A percentile compares a stretch with the other conserved stretches of the same genome.
Evolutionary conservation across 1,140 invertebrate species (phyloP).

Genomic region (Aphidius gifuensis): DNA sequence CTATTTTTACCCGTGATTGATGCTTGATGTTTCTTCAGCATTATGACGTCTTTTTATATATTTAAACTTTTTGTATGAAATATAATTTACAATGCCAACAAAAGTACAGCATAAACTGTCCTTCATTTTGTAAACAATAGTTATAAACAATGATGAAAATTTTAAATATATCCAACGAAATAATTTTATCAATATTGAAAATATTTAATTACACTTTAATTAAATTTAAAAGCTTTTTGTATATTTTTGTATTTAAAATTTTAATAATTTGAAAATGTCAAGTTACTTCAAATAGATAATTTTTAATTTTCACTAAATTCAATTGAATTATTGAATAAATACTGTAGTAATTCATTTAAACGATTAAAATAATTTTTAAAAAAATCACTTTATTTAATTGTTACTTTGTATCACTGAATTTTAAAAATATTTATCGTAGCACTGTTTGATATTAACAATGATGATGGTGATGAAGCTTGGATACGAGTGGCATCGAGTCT

Average conservation of each 20-base stretch:
- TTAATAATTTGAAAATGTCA: background rate
- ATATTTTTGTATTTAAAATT: background rate
- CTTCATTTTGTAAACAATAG: conserved; percentile 21
- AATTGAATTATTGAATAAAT: background rate
- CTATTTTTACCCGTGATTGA: conserved; percentile 4
- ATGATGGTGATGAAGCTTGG: background rate
- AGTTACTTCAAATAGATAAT: too few relatives aligned
- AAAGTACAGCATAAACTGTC: conserved; percentile 31
- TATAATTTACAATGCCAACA: conserved; percentile 33
- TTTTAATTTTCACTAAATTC: too few relatives aligned
- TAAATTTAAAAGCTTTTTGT: background rate
- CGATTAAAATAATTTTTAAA: too few relatives aligned
- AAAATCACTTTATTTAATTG: too few relatives aligned
- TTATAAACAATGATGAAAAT: background rate
- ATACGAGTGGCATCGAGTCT: background rate
- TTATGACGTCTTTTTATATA: conserved; percentile 25
- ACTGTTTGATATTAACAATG: too few relatives aligned
- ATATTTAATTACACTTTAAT: background rate
- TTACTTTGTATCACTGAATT: too few relatives aligned
- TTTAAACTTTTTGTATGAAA: conserved; percentile 32
- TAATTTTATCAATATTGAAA: background rate
- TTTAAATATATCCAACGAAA: background rate
- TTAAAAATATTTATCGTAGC: too few relatives aligned
- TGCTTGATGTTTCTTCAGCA: conserved; percentile 27
- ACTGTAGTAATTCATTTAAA: too few relatives aligned